Evolutionary conservation across 2,113 vertebrate species (phyloP), one percentile per base, ranked within the genome.

Genomic region (Beaufortia kweichowensis): DNA sequence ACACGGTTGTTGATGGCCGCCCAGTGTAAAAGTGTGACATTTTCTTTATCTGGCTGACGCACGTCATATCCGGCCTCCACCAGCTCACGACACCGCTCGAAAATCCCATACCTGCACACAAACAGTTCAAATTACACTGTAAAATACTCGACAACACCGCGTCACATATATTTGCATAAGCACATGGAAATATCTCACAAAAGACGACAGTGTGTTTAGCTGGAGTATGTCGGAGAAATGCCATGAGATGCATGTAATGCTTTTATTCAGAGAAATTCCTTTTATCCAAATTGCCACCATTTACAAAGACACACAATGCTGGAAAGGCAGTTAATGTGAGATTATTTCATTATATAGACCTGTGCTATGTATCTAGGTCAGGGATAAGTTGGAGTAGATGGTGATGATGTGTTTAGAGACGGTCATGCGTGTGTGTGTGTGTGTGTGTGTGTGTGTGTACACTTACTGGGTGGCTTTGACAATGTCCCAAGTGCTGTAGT

Each of bases 381-480:
- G 43, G 11, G 43, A 46, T 17, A 17, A 5, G 15, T 46, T 46
- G 3, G 15, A 15, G 3, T 17, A 4, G 12, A 1, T 15, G 11
- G 11, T 14, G 2, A 14, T 46, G 15, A 17, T 15, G 12, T 15
- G 41, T 46, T 46, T 14, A 9, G 33, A 35, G 33, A 9, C 8
- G 33, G 7, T 35, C 33, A 7, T 67, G 29, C 4, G 23, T 64
- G 31, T 41, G 48, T 33, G 12, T 50, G 65, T 70, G n/a, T n/a
- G n/a, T n/a, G n/a, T n/a, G n/a, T n/a, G n/a, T 53, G 0, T 4
- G 10, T 17, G 23, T 6, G 41, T 75, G 11, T 17, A 10, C n/a
- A 92, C 97, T 97, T 92, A 99, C 97, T 99, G 97, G 77, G 97
- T 99, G 78, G 97, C 97, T 94, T 99, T 98, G 87, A 98, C 96